These are phyloP conservation scores for Nixonia krombeini DNA, from an alignment of 1,140 invertebrate species.

Conservation along the genomic window DNA sequence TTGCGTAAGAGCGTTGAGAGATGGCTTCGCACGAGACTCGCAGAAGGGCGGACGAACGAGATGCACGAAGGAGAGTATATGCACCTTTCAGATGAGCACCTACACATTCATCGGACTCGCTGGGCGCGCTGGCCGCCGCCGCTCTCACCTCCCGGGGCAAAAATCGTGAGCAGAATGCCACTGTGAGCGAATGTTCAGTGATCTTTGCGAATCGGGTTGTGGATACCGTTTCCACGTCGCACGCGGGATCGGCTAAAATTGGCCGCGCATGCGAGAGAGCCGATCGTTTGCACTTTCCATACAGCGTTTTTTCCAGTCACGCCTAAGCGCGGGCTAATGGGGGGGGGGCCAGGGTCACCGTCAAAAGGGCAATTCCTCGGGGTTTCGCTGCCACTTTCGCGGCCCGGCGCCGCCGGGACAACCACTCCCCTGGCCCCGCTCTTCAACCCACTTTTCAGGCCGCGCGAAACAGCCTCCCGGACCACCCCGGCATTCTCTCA, in stretches of 20 bases:
- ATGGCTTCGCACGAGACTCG: conserved; percentile 21
- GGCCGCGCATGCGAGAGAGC: conserved; percentile 27
- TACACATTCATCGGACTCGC: conserved; percentile 48
- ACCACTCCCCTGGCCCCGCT: too few species aligned
- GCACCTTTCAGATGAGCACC: conserved; percentile 35
- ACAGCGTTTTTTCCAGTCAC: too few species aligned
- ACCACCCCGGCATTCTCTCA: too few species aligned
- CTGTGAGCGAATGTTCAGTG: conserved; percentile 62
- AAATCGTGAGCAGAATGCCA: conserved; percentile 66
- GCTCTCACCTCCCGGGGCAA: conserved; percentile 68
- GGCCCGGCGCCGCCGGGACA: too few species aligned
- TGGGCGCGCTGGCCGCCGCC: conserved; percentile 51
- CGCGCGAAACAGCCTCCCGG: too few species aligned
- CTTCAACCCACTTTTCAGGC: too few species aligned
- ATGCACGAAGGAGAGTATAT: conserved; percentile 30
- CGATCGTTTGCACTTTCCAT: too few species aligned
- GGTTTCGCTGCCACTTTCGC: too few species aligned
- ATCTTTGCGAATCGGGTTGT: conserved; percentile 49
- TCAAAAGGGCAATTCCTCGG: too few species aligned
- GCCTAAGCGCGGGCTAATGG: too few species aligned
- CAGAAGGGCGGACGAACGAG: conserved; percentile 36
- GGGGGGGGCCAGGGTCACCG: too few species aligned
- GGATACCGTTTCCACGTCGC: conserved; percentile 22
- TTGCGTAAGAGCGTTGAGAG: conserved; percentile 31
- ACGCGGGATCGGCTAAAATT: conserved; percentile 26